A percentile compares a stretch with the other conserved stretches of the same genome.
Evolutionary conservation across 2,888 invertebrate genomes (phyloP).

Genomic region (Parasteatoda lunata): DNA sequence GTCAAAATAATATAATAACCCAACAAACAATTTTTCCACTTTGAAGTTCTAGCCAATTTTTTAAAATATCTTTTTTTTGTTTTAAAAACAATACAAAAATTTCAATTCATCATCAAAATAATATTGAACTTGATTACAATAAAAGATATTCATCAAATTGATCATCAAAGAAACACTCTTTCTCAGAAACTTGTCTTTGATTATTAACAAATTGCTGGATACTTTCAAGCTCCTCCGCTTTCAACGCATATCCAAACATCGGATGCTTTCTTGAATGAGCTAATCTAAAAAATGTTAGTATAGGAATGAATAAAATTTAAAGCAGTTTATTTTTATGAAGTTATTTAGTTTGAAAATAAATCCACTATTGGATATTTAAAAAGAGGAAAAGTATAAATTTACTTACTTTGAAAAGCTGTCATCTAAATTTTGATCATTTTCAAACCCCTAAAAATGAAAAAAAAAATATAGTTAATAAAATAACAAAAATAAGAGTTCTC

Average conservation of each 20-base stretch:
- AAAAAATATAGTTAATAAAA: background rate
- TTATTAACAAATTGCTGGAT: constrained; percentile 56
- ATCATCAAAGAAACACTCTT: constrained; percentile 60
- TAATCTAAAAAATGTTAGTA: constrained; percentile 23
- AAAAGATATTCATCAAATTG: constrained; percentile 56
- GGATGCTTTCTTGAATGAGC: constrained; percentile 64
- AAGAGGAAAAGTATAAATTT: background rate
- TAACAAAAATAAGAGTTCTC: background rate
- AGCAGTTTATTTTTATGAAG: background rate
- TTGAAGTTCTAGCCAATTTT: background rate
- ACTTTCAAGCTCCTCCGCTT: constrained; percentile 55
- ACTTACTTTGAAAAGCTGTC: constrained; percentile 66
- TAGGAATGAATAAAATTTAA: too few relatives aligned
- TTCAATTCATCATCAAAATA: too few relatives aligned
- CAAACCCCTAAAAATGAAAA: constrained; percentile 54
- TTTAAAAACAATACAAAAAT: background rate
- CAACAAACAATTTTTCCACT: too few relatives aligned
- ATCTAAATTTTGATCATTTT: constrained; percentile 66
- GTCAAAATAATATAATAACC: too few relatives aligned
- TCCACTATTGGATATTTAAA: background rate
- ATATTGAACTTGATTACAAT: constrained; percentile 19
- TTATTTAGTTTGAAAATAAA: background rate
- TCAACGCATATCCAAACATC: constrained; percentile 52
- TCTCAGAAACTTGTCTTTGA: constrained; percentile 48
- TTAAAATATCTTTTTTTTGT: background rate